These are phyloP conservation scores for Pteronotus mesoamericanus DNA, from an alignment of 2,797 vertebrate genomes.

Conservation along the genomic window DNA sequence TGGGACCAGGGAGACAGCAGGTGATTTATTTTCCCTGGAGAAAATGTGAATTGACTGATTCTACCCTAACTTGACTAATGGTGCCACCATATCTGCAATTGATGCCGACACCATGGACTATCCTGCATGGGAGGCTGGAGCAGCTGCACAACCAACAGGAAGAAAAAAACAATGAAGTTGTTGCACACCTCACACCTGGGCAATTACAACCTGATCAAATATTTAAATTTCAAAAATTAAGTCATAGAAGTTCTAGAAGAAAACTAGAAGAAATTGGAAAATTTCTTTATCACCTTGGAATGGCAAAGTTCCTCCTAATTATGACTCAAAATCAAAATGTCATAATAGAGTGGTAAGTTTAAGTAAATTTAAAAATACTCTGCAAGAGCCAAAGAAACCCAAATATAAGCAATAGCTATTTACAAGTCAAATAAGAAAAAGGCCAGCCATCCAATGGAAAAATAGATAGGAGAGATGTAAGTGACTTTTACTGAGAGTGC, in stretches of 20 bases:
- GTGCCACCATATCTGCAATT: not conserved
- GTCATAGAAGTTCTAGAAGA: not conserved
- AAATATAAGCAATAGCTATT: not conserved
- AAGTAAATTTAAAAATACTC: not conserved
- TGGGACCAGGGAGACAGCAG: not conserved
- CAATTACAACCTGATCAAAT: not conserved
- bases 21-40: not conserved
- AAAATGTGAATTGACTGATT: not conserved
- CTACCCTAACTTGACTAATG: not conserved
- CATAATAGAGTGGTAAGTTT: not conserved
- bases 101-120: not conserved
- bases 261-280: not conserved
- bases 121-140: not conserved
- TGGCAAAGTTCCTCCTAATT: not conserved
- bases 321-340: not conserved
- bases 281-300: not conserved
- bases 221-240: not conserved
- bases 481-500: not conserved
- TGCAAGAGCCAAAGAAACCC: not conserved
- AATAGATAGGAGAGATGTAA: not conserved
- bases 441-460: not conserved
- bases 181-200: not conserved
- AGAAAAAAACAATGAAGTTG: not conserved
- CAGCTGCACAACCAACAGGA: rapidly evolving
- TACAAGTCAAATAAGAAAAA: not conserved